Base-by-base conservation (phyloP, 2,888 invertebrate genomes). In the Scaptomyza parva region DNA sequence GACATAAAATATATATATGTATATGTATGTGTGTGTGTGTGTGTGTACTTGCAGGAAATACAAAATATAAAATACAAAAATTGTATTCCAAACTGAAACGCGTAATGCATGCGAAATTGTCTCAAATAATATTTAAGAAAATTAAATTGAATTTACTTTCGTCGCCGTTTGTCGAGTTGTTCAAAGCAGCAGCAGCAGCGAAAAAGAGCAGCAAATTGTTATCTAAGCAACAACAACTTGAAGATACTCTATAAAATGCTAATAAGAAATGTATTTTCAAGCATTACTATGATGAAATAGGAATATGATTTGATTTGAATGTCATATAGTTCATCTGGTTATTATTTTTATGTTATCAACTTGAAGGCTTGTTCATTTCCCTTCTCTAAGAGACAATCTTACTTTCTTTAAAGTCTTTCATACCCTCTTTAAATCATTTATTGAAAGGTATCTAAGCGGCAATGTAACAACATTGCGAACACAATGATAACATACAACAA, bases 111-210 rank as follows among this genome's bases (percentile, higher is more conserved):
- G 74, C 65, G 62, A 76, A 88, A 88, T 88, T 83, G 88, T 82
- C 83, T 88, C 86, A 84, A 88, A 85, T 87, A 87, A 88, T 88
- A 86, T 85, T 85, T 85, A 85, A 82, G 88, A 82, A 85, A 88
- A 85, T 85, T 85, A 85, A 85, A 85, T 85, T 85, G 88, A 85
- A 88, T 85, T 85, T 88, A 76, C 80, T 85, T 88, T 73, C 80
- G 9, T 9, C 60, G 52, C 78, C 62, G 65, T 69, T 35, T n/a
- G n/a, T n/a, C 70, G 40, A 26, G 41, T 39, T 17, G 17, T 33
- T 48, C 18, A 44, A 47, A 55, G 55, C 37, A 55, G 40, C 43
- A 35, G 20, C 30, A 37, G n/a, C n/a, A n/a, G n/a, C n/a, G n/a
- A n/a, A 24, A 12, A 54, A 6, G 0, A 7, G 64, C 58, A 28